These are phyloP conservation scores for Melierax canorus DNA, from an alignment of 2,113 vertebrate genomes.

Conservation along the genomic window DNA sequence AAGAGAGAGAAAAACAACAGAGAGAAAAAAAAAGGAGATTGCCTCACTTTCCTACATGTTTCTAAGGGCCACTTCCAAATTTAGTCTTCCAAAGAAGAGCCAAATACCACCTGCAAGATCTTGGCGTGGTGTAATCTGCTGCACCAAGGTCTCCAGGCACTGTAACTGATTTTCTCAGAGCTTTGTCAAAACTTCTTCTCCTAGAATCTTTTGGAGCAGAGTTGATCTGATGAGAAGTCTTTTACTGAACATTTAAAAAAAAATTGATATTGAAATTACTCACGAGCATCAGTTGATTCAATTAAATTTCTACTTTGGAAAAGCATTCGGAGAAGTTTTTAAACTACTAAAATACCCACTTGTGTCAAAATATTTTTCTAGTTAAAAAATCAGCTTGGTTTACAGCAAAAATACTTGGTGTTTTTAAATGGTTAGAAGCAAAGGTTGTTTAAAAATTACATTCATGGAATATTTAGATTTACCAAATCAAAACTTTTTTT, in stretches of 20 bases:
- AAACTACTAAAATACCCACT: background rate
- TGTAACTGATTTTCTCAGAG: background rate
- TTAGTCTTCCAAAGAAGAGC: background rate
- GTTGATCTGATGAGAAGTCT: background rate
- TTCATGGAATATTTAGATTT: background rate
- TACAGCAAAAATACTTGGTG: background rate
- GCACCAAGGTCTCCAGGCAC: accelerated
- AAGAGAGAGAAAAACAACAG: accelerated
- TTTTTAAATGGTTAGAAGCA: background rate
- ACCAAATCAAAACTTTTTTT: background rate
- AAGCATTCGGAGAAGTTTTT: background rate
- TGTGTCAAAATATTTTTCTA: background rate
- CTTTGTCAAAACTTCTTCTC: background rate
- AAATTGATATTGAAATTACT: background rate
- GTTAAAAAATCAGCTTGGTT: background rate
- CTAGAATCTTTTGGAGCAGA: background rate
- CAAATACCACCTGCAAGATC: background rate
- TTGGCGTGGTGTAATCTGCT: background rate
- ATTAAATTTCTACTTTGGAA: background rate
- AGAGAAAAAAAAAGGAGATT: accelerated
- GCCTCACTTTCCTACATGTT: background rate
- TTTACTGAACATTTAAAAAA: background rate
- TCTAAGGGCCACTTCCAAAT: background rate
- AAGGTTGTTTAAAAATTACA: background rate
- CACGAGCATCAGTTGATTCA: background rate